Evolutionary conservation across 2,797 vertebrate genomes (phyloP).

Genomic region (Pipistrellus nathusii): DNA sequence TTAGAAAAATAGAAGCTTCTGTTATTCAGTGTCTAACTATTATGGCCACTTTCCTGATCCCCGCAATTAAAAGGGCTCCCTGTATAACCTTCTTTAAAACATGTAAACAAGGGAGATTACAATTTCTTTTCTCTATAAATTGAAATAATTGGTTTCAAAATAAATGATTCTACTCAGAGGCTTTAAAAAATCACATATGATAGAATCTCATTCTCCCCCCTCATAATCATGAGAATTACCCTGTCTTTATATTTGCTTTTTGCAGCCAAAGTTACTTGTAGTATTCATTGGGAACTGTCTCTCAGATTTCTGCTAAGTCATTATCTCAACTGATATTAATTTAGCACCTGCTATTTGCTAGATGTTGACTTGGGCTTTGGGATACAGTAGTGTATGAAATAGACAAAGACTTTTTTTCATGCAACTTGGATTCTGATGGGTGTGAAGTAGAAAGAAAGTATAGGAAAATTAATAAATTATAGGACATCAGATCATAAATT

Average conservation of each 20-base stretch:
- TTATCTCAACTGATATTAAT: neutral
- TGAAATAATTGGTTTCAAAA: neutral
- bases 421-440: neutral
- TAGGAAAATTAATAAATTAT: neutral
- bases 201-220: neutral
- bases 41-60: neutral
- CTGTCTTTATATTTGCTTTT: neutral
- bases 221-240: neutral
- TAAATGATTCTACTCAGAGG: neutral
- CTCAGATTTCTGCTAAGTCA: neutral
- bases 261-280: neutral
- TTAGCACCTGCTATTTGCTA: neutral
- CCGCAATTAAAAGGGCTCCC: neutral
- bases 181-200: neutral
- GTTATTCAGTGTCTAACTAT: neutral
- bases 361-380: neutral
- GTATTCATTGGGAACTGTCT: neutral
- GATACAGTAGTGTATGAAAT: neutral
- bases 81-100: neutral
- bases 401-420: neutral
- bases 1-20: neutral
- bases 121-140: neutral
- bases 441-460: neutral
- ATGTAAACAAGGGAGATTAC: neutral
- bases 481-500: neutral